A percentile compares a stretch with the other conserved stretches of the same genome.
Conservation (phyloP, 2,797 vertebrate genomes). For the Pipistrellus kuhlii region DNA sequence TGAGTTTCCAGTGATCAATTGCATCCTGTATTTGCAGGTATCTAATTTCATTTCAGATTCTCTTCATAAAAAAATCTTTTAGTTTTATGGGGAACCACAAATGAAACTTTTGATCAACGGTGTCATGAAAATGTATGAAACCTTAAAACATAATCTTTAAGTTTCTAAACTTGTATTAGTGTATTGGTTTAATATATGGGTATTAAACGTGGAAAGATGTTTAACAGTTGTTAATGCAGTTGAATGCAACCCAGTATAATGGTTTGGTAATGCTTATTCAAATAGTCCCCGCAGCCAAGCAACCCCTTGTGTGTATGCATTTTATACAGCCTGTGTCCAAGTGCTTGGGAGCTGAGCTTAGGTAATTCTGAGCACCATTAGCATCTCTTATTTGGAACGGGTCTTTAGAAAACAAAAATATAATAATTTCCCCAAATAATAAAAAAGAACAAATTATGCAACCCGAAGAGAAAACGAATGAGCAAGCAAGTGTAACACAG, state of each 20-base stretch:
- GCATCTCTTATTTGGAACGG: conserved; percentile 81
- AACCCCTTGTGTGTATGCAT: conserved; percentile 27
- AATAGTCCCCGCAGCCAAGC: conserved; percentile 66
- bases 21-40: neutral
- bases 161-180: conserved; percentile 31
- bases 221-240: conserved; percentile 60
- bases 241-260: conserved; percentile 25
- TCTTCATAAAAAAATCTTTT: conserved; percentile 11
- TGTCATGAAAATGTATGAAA: conserved; percentile 23
- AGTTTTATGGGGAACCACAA: conserved; percentile 37
- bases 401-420: conserved; percentile 77
- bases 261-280: conserved; percentile 68
- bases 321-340: conserved; percentile 73
- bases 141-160: conserved; percentile 29
- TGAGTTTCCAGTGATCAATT: conserved; percentile 22
- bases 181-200: neutral
- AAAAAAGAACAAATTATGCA: conserved; percentile 79
- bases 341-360: conserved; percentile 65
- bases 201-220: conserved; percentile 21
- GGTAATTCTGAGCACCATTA: conserved; percentile 77
- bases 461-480: conserved; percentile 66
- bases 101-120: conserved; percentile 38
- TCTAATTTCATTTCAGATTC: conserved; percentile 44
- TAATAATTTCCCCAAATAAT: conserved; percentile 79
- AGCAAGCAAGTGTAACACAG: conserved; percentile 50